Evolutionary conservation across 2,888 invertebrate species (phyloP).

Genomic region (Neria commutata): DNA sequence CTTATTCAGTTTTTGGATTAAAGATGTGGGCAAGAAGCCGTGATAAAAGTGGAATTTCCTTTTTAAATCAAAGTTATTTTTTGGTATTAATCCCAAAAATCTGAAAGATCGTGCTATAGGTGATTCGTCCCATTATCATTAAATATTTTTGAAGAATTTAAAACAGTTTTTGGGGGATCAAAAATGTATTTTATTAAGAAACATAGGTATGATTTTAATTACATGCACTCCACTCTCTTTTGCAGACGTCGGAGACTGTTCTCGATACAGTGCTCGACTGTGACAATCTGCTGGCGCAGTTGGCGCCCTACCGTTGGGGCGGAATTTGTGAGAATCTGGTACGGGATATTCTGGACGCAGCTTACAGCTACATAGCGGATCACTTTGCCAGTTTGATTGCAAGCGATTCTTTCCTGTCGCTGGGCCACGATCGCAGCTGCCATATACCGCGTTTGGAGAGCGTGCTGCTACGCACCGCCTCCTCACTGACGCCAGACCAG

Average conservation of each 20-base stretch:
- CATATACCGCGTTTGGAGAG: slow-evolving; percentile 79
- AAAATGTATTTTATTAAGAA: no score
- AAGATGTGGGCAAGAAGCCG: no score
- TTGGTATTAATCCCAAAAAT: no score
- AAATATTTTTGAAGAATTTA: no score
- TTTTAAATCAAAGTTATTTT: no score
- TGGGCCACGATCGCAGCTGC: slow-evolving; percentile 75
- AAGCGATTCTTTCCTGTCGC: slow-evolving; percentile 69
- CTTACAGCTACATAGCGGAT: slow-evolving; percentile 78
- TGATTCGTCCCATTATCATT: no score
- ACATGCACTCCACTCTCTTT: slow-evolving; percentile 24
- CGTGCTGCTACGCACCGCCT: slow-evolving; percentile 78
- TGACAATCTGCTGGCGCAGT: slow-evolving; percentile 77
- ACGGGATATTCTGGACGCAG: slow-evolving; percentile 78
- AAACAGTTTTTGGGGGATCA: no score
- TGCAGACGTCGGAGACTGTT: slow-evolving; percentile 76
- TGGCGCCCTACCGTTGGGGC: slow-evolving; percentile 84
- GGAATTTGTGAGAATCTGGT: slow-evolving; percentile 73
- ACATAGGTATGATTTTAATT: neutral
- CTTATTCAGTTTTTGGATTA: no score
- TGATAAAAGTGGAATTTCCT: no score
- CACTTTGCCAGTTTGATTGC: slow-evolving; percentile 78
- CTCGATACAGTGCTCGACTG: slow-evolving; percentile 84
- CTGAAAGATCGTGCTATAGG: no score
- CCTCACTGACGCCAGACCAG: slow-evolving; percentile 79